Percentiles rank a stretch among this genome's conserved stretches.
These are phyloP conservation scores for Chrysaora quinquecirrha DNA, from an alignment of 30 jellyfish, hydroid and myxozoan genomes.

Conservation along the genomic window DNA sequence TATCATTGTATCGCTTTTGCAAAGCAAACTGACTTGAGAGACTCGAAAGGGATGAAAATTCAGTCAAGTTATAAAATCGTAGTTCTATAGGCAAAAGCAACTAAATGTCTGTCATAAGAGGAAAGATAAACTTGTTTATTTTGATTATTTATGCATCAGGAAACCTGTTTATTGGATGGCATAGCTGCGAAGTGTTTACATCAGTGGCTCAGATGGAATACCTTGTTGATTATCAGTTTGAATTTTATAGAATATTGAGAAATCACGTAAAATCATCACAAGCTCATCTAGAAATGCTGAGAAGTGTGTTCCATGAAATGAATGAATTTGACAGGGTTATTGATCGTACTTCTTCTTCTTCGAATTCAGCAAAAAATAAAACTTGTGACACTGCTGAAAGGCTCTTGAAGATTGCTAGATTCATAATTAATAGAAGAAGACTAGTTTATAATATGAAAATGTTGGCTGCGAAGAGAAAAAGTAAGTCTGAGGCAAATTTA, in stretches of 20 bases:
- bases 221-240: constrained; percentile 21
- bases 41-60: no score
- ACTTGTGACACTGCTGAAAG: background rate
- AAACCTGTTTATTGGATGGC: no score
- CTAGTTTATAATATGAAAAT: background rate
- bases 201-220: constrained; percentile 55
- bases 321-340: background rate
- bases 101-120: no score
- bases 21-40: no score
- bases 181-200: constrained; percentile 45
- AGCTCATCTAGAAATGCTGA: background rate
- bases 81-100: no score
- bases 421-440: background rate
- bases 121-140: no score
- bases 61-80: no score
- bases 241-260: constrained; percentile 4
- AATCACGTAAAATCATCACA: background rate
- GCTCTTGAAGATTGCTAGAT: background rate
- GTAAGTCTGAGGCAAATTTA: no score
- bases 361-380: background rate
- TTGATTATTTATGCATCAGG: no score
- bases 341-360: background rate
- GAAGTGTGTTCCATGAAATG: background rate
- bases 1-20: no score
- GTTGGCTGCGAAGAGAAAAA: background rate